phyloP scores from a whole-genome alignment of 2,113 vertebrate genomes.

The Elachura formosa region DNA sequence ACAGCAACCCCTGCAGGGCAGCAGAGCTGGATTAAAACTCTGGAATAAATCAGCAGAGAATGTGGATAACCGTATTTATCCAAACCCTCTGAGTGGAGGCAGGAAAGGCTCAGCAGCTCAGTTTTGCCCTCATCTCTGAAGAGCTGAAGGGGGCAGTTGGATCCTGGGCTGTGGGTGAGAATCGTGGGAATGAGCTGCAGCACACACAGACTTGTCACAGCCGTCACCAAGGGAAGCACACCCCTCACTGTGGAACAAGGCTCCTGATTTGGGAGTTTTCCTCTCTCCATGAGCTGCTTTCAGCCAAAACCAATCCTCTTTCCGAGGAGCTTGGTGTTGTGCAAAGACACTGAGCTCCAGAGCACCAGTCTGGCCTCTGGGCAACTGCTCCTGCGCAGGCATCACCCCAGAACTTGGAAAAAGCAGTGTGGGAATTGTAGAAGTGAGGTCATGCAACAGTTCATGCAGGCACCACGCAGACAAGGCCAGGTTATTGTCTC shows the following conservation, averaged over 20 bases:
- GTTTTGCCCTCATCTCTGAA: not conserved
- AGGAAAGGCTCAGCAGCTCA: not conserved
- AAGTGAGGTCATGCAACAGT: constrained; percentile 61
- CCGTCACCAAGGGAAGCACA: not conserved
- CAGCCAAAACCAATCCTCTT: not conserved
- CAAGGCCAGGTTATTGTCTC: not conserved
- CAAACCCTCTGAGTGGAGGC: not conserved
- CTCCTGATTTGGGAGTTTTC: not conserved
- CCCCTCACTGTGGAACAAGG: accelerated
- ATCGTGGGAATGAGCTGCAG: not conserved
- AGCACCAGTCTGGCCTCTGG: not conserved
- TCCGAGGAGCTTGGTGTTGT: not conserved
- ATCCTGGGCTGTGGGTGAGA: not conserved
- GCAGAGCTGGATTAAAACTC: not conserved
- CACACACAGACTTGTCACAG: not conserved
- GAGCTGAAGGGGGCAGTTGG: not conserved
- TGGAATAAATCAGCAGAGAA: not conserved
- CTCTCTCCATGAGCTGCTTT: not conserved
- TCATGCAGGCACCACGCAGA: constrained; percentile 44
- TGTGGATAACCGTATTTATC: accelerated
- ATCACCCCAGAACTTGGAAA: constrained; percentile 12
- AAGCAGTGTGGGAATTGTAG: not conserved
- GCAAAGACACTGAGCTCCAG: not conserved
- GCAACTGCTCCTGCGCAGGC: not conserved
- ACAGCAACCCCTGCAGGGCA: not conserved